These are phyloP conservation scores for Rousettus madagascariensis DNA, from an alignment of 2,797 vertebrate species.

Conservation along the genomic window DNA sequence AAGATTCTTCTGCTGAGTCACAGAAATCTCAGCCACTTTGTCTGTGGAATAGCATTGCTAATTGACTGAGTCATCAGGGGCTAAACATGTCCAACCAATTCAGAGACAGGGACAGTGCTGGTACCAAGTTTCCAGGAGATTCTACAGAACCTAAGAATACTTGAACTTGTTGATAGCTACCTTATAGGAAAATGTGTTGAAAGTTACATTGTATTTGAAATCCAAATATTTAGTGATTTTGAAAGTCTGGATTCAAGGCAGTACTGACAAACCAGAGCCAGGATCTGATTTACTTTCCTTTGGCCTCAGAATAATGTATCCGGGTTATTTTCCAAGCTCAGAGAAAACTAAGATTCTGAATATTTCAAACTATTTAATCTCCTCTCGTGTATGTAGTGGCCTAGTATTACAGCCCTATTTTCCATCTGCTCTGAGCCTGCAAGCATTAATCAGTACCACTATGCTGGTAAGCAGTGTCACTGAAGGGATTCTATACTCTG, in stretches of 20 bases:
- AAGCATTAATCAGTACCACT: background rate
- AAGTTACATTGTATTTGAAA: slow-evolving; percentile 40
- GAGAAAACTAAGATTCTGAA: slow-evolving; percentile 16
- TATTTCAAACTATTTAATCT: slow-evolving; percentile 43
- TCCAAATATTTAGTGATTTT: slow-evolving; percentile 54
- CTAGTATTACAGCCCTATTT: background rate
- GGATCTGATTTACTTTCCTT: slow-evolving; percentile 41
- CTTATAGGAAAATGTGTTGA: slow-evolving; percentile 53
- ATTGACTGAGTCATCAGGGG: slow-evolving; percentile 46
- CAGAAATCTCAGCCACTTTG: background rate
- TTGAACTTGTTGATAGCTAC: slow-evolving; percentile 60
- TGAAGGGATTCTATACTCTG: background rate
- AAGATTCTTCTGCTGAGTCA: slow-evolving; percentile 62
- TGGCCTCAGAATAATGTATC: background rate
- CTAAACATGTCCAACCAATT: slow-evolving; percentile 67
- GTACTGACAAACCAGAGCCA: background rate
- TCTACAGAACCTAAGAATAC: slow-evolving; percentile 52
- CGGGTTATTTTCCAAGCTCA: slow-evolving; percentile 31
- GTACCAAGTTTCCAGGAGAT: slow-evolving; percentile 53
- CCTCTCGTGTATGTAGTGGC: background rate
- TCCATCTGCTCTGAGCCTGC: background rate
- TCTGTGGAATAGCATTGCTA: slow-evolving; percentile 37
- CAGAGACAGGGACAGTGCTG: slow-evolving; percentile 34
- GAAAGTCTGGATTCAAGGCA: slow-evolving; percentile 59
- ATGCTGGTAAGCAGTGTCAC: background rate